phyloP scores from a whole-genome alignment of 2,113 vertebrate genomes.

The Albula glossodonta region DNA sequence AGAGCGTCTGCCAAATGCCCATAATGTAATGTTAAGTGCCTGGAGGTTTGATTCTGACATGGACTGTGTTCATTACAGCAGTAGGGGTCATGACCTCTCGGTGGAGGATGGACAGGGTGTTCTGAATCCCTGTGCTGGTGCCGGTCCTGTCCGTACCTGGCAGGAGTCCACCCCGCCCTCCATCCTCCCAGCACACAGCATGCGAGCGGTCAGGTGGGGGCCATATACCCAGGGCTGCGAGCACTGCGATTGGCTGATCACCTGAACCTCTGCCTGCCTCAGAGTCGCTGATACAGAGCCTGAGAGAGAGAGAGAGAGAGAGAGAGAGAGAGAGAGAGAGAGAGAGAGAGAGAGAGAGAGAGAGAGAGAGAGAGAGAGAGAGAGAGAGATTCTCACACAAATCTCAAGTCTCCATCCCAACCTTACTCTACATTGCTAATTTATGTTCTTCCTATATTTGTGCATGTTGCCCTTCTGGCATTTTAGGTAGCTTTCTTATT shows the following conservation, averaged over 20 bases:
- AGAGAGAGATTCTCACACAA: neutral
- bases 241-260: conserved; percentile 65
- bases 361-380: neutral
- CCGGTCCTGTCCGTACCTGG: conserved; percentile 60
- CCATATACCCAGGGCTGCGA: conserved; percentile 55
- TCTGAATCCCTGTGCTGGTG: neutral
- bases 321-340: neutral
- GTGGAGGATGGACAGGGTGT: too few relatives aligned
- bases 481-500: too few relatives aligned
- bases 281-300: conserved; percentile 57
- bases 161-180: conserved; percentile 74
- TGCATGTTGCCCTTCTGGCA: too few relatives aligned
- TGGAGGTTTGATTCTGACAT: too few relatives aligned
- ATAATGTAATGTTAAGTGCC: too few relatives aligned
- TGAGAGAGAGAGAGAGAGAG: conserved; percentile 28
- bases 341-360: neutral
- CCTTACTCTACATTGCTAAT: too few relatives aligned
- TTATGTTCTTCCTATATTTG: too few relatives aligned
- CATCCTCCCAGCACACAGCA: conserved; percentile 74
- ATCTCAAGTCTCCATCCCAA: too few relatives aligned
- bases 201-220: conserved; percentile 61
- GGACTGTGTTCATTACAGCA: too few relatives aligned
- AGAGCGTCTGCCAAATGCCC: too few relatives aligned
- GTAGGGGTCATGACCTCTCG: too few relatives aligned
- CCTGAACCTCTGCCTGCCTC: conserved; percentile 64